phyloP scores from a whole-genome alignment of 37 sponge, comb jelly and placozoan genomes.

The Bolinopsis microptera region DNA sequence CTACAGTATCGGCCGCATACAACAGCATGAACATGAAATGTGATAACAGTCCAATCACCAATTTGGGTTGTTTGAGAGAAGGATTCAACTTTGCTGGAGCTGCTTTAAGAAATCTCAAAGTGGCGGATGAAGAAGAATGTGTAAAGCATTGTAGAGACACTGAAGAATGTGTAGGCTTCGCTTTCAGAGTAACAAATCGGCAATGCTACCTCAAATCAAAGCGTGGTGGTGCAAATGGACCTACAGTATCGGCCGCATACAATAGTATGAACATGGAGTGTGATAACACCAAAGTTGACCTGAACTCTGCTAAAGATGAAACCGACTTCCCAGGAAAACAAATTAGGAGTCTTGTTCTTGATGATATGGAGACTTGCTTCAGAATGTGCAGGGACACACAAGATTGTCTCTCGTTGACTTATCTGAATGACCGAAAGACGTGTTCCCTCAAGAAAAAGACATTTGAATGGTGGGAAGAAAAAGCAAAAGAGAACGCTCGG shows the following conservation, averaged over 20 bases:
- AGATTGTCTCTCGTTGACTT: background rate
- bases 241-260: background rate
- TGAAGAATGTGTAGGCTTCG: background rate
- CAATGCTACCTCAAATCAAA: background rate
- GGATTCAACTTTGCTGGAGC: background rate
- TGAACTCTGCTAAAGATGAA: background rate
- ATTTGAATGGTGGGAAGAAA: background rate
- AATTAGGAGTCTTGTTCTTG: background rate
- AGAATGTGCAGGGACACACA: background rate
- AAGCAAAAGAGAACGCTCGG: background rate
- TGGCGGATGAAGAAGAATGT: background rate
- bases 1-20: background rate
- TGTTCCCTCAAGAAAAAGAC: background rate
- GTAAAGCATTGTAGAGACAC: background rate
- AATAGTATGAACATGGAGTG: constrained; percentile 13
- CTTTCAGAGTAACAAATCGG: background rate
- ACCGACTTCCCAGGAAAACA: background rate
- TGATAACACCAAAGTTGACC: background rate
- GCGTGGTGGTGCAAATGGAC: background rate
- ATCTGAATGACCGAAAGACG: background rate
- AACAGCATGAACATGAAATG: constrained; percentile 10
- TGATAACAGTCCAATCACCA: constrained; percentile 20
- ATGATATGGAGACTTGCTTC: background rate
- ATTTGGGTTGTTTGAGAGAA: background rate
- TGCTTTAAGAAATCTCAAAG: background rate